Evolutionary conservation across 2,113 vertebrate genomes (phyloP).

Genomic region (Hypocryptadius cinnamomeus): DNA sequence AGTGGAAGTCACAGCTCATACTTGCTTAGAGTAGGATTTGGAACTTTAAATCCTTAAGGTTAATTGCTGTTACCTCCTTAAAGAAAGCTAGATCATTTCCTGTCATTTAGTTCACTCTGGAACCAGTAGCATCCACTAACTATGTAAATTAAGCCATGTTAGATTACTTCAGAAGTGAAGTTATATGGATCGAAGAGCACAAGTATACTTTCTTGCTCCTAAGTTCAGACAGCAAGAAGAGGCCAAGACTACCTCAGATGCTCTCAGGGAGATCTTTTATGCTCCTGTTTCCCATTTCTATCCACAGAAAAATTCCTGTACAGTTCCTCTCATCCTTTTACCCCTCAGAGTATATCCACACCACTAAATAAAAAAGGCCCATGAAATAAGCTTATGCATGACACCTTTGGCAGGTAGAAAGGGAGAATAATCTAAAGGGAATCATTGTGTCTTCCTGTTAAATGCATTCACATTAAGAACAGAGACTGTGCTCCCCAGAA

Average conservation of each 20-base stretch:
- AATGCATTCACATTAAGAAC: background rate
- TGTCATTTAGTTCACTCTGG: background rate
- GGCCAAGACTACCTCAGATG: background rate
- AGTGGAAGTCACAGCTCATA: background rate
- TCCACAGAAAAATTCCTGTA: background rate
- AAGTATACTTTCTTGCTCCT: background rate
- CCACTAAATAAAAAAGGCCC: background rate
- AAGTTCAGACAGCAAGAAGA: background rate
- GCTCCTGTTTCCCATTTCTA: background rate
- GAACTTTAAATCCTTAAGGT: background rate
- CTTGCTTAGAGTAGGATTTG: background rate
- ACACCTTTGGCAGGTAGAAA: accelerated
- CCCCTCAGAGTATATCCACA: background rate
- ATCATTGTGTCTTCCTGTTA: background rate
- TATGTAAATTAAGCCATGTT: background rate
- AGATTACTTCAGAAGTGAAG: background rate
- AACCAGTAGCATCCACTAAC: background rate
- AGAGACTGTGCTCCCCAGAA: background rate
- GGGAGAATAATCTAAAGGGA: background rate
- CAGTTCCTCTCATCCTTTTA: background rate
- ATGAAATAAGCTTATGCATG: background rate
- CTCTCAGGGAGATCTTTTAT: background rate
- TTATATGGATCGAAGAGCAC: background rate
- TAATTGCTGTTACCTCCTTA: background rate
- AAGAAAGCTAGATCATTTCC: background rate